A percentile compares a stretch with the other conserved stretches of the same genome.
phyloP scores from a whole-genome alignment of 1,140 invertebrate genomes.

The Drosophila nikananu region DNA sequence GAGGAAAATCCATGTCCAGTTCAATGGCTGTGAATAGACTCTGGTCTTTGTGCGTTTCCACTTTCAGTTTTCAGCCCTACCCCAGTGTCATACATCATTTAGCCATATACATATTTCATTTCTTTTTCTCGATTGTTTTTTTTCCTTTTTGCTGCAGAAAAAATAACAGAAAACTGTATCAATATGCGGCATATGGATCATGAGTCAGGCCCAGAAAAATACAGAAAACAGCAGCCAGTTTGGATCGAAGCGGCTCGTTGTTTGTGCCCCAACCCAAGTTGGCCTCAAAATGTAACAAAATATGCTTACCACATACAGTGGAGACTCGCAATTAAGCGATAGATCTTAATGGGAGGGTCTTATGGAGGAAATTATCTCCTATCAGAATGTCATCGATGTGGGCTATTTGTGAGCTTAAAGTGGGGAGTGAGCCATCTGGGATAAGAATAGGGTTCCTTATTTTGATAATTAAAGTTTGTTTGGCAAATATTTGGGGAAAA shows the following conservation, averaged over 20 bases:
- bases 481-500: background rate
- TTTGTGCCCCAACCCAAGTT: constrained; percentile 56
- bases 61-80: constrained; percentile 42
- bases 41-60: constrained; percentile 45
- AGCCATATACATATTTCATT: constrained; percentile 19
- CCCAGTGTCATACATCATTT: constrained; percentile 62
- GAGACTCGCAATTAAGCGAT: constrained; percentile 16
- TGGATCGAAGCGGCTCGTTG: constrained; percentile 19
- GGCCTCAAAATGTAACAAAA: constrained; percentile 66
- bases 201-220: constrained; percentile 59
- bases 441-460: background rate
- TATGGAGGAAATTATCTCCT: background rate
- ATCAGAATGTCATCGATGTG: background rate
- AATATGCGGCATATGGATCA: constrained; percentile 57
- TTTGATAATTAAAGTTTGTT: background rate
- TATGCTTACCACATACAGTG: constrained; percentile 50
- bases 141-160: constrained; percentile 20
- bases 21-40: constrained; percentile 38
- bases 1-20: constrained; percentile 39
- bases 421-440: background rate
- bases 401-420: background rate
- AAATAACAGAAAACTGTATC: constrained; percentile 63
- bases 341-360: constrained; percentile 16
- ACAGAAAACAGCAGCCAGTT: constrained; percentile 46
- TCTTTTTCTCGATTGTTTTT: constrained; percentile 10